Base-by-base conservation (phyloP, 2,888 invertebrate genomes). In the Epirrhoe tristata region DNA sequence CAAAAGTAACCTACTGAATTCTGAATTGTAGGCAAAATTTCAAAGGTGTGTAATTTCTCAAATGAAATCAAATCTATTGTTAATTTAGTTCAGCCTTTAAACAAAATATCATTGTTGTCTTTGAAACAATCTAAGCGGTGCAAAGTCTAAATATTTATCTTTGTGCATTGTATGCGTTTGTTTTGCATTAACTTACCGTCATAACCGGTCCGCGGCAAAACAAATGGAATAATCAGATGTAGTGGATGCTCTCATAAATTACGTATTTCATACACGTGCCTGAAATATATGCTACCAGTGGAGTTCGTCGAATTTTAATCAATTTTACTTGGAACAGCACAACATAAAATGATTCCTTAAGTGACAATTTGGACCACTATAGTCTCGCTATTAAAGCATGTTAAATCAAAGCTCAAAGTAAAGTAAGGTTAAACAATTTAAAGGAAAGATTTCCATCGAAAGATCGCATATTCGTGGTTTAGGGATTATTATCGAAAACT, bases 181-280 rank as follows among this genome's bases (percentile, higher is more conserved):
- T 65, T 69, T 66, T 63, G 52, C 62, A 69, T 67, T 63, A 66
- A 75, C 74, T 73, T 63, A 77, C 77, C 79, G 79, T 80, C 80
- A 79, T 61, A 62, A 36, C 74, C 71, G 75, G 72, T 68, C 69
- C 73, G 73, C 61, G 52, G 73, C 43, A 70, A 74, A 78, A 76
- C 73, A 75, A 77, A 74, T 14, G 32, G 55, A 66, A 64, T 57
- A 56, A 59, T 64, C 55, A 58, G 56, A 8, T 58, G 50, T 6
- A 32, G 31, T 56, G 36, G 24, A 67, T 63, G 55, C 50, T 55
- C 54, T 59, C 54, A 39, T 24, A 32, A 39, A 32, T 59, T 4
- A 51, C 6, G 51, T 59, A 59, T 65, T 57, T 48, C 8, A 39
- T 16, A 51, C 10, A 58, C 59, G 59, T 54, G 53, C 48, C 14